A percentile compares a stretch with the other conserved stretches of the same genome.
Evolutionary conservation across 2,797 vertebrate species (phyloP).

Genomic region (Danio aesculapii): DNA sequence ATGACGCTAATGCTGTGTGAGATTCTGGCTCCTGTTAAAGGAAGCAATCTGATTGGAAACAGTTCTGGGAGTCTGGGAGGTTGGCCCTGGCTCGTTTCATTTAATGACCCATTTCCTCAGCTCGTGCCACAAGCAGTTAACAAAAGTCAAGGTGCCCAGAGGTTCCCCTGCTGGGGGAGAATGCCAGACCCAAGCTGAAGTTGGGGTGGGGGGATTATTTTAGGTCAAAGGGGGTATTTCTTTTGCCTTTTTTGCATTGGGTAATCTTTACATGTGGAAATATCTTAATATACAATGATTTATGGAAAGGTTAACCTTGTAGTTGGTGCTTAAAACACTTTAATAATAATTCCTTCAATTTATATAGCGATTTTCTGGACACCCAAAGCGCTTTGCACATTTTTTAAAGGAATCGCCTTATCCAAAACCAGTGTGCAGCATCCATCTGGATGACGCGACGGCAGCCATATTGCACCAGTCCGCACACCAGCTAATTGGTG

Average conservation of each 20-base stretch:
- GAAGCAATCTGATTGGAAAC: constrained; percentile 86
- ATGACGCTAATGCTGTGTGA: constrained; percentile 64
- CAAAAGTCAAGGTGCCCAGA: constrained; percentile 84
- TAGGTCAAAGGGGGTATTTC: neutral
- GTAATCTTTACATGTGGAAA: neutral
- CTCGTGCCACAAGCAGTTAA: constrained; percentile 85
- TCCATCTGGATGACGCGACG: no score
- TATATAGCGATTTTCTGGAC: no score
- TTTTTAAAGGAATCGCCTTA: no score
- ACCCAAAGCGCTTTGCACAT: no score
- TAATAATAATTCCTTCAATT: neutral
- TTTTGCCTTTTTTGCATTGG: neutral
- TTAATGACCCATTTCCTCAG: constrained; percentile 87
- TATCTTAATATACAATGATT: constrained; percentile 25
- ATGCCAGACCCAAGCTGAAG: constrained; percentile 31
- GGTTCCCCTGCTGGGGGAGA: constrained; percentile 70
- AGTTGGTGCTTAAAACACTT: constrained; percentile 35
- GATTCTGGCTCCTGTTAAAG: constrained; percentile 70
- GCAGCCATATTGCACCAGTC: no score
- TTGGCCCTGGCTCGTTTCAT: constrained; percentile 80
- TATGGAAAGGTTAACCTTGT: constrained; percentile 45
- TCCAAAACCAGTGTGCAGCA: no score
- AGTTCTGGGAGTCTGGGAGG: constrained; percentile 81
- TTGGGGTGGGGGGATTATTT: constrained; percentile 16
- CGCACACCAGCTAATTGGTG: no score